Evolutionary conservation across 2,797 vertebrate genomes (phyloP), one percentile per base, ranked within the genome.

Genomic region (Diceros bicornis): DNA sequence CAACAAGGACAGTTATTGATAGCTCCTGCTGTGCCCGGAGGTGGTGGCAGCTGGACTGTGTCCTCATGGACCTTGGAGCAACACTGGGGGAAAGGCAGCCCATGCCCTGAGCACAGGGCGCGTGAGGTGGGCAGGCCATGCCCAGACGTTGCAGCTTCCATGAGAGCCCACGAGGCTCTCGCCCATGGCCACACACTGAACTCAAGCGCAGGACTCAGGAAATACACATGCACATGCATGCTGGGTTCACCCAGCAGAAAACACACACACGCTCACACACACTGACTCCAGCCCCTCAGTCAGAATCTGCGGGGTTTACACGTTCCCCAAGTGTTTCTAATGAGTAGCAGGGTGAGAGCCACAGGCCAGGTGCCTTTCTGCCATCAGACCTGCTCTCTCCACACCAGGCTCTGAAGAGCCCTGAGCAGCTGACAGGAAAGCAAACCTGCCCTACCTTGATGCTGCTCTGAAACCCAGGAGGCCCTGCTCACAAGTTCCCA

Each of bases 361-460:
- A 32, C 20, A 62, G 52, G 25, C 66, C 25, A 8, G 25, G 68
- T 17, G 27, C 34, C 64, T n/a, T 59, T 0, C 52, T 55, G 20
- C 64, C 29, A 0, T 12, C 27, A n/a, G 12, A 6, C 37, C 89
- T 34, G 8, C 4, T 10, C n/a, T 20, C 47, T 57, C 69, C 50
- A 27, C 29, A 1, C 47, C 34, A 5, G 2, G 37, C 47, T 13
- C 57, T 34, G 59, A 47, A 59, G 37, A 41, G 37, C 41, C 18
- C 59, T 61, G 50, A 75, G 44, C n/a, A 59, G 25, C 29, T 9
- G 9, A 44, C 11, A 7, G 7, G 37, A 32, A 59, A 44, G 8
- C 10, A 47, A 1, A 34, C 52, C 37, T 68, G 7, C n/a, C 37
- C 50, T 0, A 2, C 47, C 32, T 1, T 14, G 6, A 16, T 21